Conservation (phyloP, 2,888 invertebrate genomes). For the Cataglyphis cursor region DNA sequence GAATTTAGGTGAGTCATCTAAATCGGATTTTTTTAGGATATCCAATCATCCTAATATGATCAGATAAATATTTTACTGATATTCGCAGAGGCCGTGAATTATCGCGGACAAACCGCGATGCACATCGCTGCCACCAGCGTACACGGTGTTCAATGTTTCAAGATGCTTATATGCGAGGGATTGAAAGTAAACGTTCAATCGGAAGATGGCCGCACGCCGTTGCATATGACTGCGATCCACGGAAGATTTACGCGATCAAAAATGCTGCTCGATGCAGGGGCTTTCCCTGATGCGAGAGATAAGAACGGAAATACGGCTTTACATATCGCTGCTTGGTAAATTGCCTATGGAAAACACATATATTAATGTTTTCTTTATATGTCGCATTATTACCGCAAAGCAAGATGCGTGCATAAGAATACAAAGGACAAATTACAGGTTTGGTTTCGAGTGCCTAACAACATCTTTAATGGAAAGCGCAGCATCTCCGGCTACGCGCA, state of each 20-base stretch:
- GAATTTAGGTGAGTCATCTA: conserved; percentile 84
- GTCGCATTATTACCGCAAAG: neutral
- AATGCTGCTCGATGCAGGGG: conserved; percentile 89
- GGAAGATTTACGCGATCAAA: conserved; percentile 90
- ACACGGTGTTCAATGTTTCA: conserved; percentile 89
- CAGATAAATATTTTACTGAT: neutral
- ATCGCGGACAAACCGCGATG: conserved; percentile 89
- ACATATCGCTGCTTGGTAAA: conserved; percentile 90
- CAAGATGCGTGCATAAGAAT: neutral
- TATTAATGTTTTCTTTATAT: neutral
- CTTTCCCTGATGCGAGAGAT: conserved; percentile 88
- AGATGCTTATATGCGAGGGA: conserved; percentile 88
- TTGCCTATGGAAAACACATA: neutral
- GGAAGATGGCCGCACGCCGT: conserved; percentile 89
- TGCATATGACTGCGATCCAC: conserved; percentile 91
- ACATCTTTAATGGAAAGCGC: conserved; percentile 80
- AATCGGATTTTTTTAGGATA: neutral
- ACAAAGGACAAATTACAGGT: conserved; percentile 77
- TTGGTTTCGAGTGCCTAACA: conserved; percentile 83
- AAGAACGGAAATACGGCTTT: conserved; percentile 89
- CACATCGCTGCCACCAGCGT: conserved; percentile 89
- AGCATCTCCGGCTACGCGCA: conserved; percentile 80
- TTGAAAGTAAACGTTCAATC: conserved; percentile 88
- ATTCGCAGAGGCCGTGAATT: conserved; percentile 87
- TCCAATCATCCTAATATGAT: neutral